Evolutionary conservation across 2,888 invertebrate genomes (phyloP), one percentile per base, ranked within the genome.

Genomic region (Clanis bilineata): DNA sequence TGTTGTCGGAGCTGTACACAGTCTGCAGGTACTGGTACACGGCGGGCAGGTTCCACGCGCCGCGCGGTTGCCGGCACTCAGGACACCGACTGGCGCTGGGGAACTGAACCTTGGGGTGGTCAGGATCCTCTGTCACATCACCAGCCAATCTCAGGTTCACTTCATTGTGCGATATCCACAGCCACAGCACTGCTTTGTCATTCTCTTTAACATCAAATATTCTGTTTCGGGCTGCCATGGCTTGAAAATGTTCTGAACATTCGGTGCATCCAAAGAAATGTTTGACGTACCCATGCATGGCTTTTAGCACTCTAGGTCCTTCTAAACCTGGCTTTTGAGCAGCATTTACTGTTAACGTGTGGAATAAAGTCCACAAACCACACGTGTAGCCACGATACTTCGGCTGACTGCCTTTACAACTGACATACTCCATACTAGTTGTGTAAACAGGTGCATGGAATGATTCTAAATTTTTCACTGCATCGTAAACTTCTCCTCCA

Each of bases 291-390:
- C 95, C 97, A 77, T 96, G 94, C 93, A 99, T 97, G 0, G 96
- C 96, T 69, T 93, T 93, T 4, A 99, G 85, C 1, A 98, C 95
- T 77, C 95, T 95, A 2, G 94, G 90, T 0, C 96, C 95, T 76
- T 94, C 93, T 3, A 78, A 74, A 7, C 93, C 88, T 43, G 89
- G 78, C 44, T 85, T 89, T 25, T 86, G 82, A 3, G 93, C 93
- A 10, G 96, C 95, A 78, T 95, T 95, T 0, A 98, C 97, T 0
- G 98, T 97, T 60, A 99, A 86, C 39, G 96, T 96, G 79, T 99
- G 99, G 80, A 98, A 99, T 70, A 98, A 87, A 12, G 95, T 96
- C 99, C 99, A 99, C 36, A 99, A 90, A 0, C 98, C 96, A 86
- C 99, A 99, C 0, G 98, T 96, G 82, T 97, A 99, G 10, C 98